phyloP scores from a whole-genome alignment of 2,113 vertebrate species.

The Atractosteus spatula region DNA sequence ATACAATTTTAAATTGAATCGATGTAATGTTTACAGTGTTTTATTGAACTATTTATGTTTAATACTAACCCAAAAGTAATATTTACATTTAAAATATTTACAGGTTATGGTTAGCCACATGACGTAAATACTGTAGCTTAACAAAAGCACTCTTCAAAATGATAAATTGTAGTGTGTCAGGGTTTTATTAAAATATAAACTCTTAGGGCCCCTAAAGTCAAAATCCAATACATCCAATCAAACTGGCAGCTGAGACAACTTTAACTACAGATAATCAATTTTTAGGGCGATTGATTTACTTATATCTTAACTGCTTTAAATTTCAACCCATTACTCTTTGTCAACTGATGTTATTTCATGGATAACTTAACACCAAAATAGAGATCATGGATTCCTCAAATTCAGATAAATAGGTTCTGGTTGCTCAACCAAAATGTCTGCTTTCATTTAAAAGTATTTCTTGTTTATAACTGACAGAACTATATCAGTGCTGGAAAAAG shows the following conservation, averaged over 20 bases:
- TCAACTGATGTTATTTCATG: conserved; percentile 9
- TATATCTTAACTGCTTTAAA: conserved; percentile 11
- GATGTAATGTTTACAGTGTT: too few species aligned
- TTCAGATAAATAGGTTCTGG: not conserved
- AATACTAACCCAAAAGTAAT: too few species aligned
- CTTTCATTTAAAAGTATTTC: too few species aligned
- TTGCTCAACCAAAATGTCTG: too few species aligned
- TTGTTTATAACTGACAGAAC: not conserved
- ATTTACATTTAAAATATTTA: not conserved
- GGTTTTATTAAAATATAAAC: conserved; percentile 10
- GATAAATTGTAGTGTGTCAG: conserved; percentile 6
- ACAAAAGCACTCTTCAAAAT: not conserved
- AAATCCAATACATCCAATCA: conserved; percentile 14
- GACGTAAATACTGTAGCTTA: not conserved
- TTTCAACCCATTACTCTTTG: conserved; percentile 19
- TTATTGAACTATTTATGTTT: too few species aligned
- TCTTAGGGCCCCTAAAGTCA: conserved; percentile 11
- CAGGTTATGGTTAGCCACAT: not conserved
- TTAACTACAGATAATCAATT: conserved; percentile 18
- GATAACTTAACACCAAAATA: conserved; percentile 1
- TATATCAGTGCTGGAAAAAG: not conserved
- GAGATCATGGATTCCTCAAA: not conserved
- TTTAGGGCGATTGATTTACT: conserved; percentile 13
- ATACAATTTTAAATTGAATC: too few species aligned
- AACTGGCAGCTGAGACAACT: conserved; percentile 7